A percentile compares a stretch with the other conserved stretches of the same genome.
phyloP scores from a whole-genome alignment of 2,888 invertebrate species.

The Trilocha varians region DNA sequence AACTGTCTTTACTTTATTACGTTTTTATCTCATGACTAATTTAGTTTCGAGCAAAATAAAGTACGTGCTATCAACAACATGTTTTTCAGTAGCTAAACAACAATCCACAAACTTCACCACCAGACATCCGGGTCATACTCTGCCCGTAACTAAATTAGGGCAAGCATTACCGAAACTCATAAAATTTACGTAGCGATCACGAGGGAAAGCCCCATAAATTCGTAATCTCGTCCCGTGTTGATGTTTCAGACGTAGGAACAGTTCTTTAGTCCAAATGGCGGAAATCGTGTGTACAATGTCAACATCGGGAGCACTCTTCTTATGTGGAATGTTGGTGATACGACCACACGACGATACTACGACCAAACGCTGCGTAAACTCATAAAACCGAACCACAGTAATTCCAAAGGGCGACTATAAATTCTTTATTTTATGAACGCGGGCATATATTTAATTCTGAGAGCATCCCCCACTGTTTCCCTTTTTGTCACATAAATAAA shows the following conservation, averaged over 20 bases:
- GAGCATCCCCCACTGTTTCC: conserved; percentile 57
- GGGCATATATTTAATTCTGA: conserved; percentile 68
- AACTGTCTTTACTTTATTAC: too few relatives aligned
- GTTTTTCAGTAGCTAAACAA: neutral
- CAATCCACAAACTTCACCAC: neutral
- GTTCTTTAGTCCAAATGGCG: conserved; percentile 19
- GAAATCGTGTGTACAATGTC: conserved; percentile 39
- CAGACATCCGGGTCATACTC: neutral
- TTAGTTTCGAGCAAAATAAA: too few relatives aligned
- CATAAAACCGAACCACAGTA: conserved; percentile 67
- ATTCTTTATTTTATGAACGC: conserved; percentile 70
- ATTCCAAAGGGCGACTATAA: conserved; percentile 70
- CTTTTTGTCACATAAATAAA: conserved; percentile 62
- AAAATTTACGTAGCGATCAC: neutral
- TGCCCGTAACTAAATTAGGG: neutral
- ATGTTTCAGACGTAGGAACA: conserved; percentile 1
- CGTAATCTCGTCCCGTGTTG: conserved; percentile 1
- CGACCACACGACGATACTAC: conserved; percentile 49
- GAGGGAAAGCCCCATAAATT: neutral
- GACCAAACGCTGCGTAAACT: conserved; percentile 67
- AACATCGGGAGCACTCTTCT: conserved; percentile 30
- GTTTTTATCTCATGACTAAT: too few relatives aligned
- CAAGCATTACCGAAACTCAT: neutral
- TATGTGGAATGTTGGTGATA: conserved; percentile 52
- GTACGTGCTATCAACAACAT: neutral